Evolutionary conservation across 2,797 vertebrate genomes (phyloP).

Genomic region (Choloepus didactylus): DNA sequence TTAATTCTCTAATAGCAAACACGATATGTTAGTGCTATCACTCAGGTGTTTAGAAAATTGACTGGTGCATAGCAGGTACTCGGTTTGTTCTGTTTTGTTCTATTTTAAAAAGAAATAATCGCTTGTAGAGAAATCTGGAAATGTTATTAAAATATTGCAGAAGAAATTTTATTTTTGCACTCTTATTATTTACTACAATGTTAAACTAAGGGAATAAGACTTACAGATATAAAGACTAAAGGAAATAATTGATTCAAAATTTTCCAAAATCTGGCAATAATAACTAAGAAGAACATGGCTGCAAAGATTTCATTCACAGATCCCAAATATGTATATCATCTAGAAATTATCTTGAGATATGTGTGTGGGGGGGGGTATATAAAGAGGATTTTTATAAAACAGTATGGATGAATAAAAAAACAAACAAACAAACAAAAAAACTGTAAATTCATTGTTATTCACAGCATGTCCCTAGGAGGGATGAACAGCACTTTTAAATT

Average conservation of each 20-base stretch:
- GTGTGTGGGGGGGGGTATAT: too few species aligned
- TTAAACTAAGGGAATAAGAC: not conserved
- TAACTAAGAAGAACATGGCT: not conserved
- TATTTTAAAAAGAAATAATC: not conserved
- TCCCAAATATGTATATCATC: not conserved
- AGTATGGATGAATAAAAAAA: not conserved
- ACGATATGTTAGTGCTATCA: not conserved
- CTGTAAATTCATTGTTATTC: too few species aligned
- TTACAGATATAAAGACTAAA: not conserved
- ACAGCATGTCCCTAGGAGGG: too few species aligned
- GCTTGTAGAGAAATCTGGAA: not conserved
- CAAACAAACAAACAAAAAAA: too few species aligned
- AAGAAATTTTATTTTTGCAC: not conserved
- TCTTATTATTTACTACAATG: not conserved
- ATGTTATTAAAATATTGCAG: not conserved
- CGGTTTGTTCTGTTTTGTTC: not conserved
- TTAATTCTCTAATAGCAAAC: accelerated
- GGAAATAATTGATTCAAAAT: not conserved
- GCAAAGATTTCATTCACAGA: not conserved
- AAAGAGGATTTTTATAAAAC: not conserved
- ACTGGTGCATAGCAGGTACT: accelerated
- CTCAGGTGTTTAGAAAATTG: not conserved
- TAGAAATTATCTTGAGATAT: not conserved
- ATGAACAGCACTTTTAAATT: not conserved
- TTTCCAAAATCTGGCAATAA: not conserved